These are phyloP conservation scores for Lampris megalopsis DNA, from an alignment of 2,113 vertebrate species.

Conservation along the genomic window DNA sequence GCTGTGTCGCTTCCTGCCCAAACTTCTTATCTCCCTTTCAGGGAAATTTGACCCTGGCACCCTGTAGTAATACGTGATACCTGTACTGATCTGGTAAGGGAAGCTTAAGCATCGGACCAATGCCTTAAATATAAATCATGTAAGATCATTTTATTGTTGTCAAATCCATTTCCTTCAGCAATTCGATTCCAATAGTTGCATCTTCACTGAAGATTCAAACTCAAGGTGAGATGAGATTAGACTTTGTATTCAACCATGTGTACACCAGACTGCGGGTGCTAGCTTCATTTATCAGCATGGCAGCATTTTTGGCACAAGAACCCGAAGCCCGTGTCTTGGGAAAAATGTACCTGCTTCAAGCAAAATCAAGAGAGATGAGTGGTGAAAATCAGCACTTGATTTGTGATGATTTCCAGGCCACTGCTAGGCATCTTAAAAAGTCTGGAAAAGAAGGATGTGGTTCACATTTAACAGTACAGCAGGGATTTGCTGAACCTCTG, in stretches of 20 bases:
- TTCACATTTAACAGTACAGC: conserved; percentile 48
- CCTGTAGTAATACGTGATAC: too few relatives aligned
- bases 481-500: conserved; percentile 28
- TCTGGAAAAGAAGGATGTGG: conserved; percentile 46
- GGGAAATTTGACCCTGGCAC: too few relatives aligned
- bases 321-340: neutral
- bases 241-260: neutral
- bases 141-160: conserved; percentile 45
- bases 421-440: neutral
- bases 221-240: neutral
- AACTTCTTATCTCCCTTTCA: too few relatives aligned
- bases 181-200: conserved; percentile 13
- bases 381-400: conserved; percentile 1
- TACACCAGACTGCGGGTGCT: neutral
- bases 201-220: conserved; percentile 5
- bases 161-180: conserved; percentile 4
- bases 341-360: neutral
- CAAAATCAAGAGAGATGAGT: too few relatives aligned
- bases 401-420: conserved; percentile 16
- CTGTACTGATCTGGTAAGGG: too few relatives aligned
- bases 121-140: too few relatives aligned
- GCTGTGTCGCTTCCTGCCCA: neutral
- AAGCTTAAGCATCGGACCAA: too few relatives aligned
- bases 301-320: neutral
- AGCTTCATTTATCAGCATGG: conserved; percentile 1